Conservation (phyloP, 2,888 invertebrate genomes). For the Nebria salina region DNA sequence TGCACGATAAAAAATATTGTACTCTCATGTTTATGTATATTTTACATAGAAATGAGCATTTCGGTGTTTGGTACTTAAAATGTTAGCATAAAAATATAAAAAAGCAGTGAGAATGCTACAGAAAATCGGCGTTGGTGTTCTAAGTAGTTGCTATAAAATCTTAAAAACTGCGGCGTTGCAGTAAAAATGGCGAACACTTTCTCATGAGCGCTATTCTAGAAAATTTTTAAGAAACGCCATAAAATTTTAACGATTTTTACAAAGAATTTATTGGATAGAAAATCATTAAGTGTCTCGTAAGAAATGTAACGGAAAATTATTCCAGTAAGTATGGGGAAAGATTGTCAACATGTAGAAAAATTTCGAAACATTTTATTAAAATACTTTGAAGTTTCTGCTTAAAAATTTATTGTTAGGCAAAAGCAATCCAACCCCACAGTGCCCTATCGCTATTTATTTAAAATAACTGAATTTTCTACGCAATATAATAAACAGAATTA, state of each 20-base stretch:
- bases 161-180: conserved; percentile 11
- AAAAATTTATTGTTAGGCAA: not conserved
- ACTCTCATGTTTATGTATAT: not conserved
- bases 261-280: not conserved
- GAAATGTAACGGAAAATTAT: not conserved
- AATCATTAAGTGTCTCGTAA: not conserved
- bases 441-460: not conserved
- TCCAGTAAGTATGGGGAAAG: not conserved
- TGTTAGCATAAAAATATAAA: conserved; percentile 14
- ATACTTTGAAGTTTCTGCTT: too few relatives aligned
- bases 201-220: not conserved
- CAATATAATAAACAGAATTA: conserved; percentile 7
- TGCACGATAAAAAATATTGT: not conserved
- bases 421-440: not conserved
- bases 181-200: conserved; percentile 3
- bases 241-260: conserved; percentile 17
- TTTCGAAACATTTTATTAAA: too few relatives aligned
- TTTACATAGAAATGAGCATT: conserved; percentile 8
- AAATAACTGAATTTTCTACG: not conserved
- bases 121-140: not conserved
- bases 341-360: too few relatives aligned
- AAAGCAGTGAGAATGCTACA: not conserved
- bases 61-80: not conserved
- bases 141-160: conserved; percentile 2
- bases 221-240: conserved; percentile 10